Conservation (phyloP, 2,113 vertebrate species). For the Stigmatopora nigra region DNA sequence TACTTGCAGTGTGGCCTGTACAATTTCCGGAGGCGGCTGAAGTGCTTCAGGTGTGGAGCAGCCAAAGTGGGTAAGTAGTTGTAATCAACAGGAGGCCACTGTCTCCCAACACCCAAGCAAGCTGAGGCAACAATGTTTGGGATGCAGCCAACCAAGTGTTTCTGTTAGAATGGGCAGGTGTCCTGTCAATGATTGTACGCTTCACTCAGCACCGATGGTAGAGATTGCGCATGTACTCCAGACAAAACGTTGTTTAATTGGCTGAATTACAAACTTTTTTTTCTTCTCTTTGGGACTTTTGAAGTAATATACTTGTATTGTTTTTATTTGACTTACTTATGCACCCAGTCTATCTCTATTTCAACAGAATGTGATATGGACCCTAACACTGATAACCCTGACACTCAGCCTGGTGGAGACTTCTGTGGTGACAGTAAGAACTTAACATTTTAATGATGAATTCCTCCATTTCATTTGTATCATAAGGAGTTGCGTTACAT, state of each 20-base stretch:
- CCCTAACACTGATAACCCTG: constrained; percentile 75
- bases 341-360: constrained; percentile 41
- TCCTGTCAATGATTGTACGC: neutral
- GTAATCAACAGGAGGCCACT: constrained; percentile 57
- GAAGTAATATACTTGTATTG: constrained; percentile 6
- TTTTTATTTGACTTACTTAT: constrained; percentile 21
- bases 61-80: constrained; percentile 89
- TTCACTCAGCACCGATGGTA: constrained; percentile 1
- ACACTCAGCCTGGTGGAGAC: constrained; percentile 82
- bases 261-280: constrained; percentile 1
- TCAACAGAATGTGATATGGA: constrained; percentile 78
- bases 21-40: constrained; percentile 99
- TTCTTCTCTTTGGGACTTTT: neutral
- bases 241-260: constrained; percentile 1
- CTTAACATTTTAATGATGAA: neutral
- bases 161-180: neutral
- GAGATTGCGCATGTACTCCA: constrained; percentile 16
- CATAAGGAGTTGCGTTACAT: neutral
- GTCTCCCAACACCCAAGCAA: constrained; percentile 51
- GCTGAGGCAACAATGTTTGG: constrained; percentile 30
- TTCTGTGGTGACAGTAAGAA: constrained; percentile 97
- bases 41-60: constrained; percentile 98
- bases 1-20: constrained; percentile 94
- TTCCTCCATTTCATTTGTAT: neutral
- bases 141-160: constrained; percentile 29